phyloP scores from a whole-genome alignment of 2,888 invertebrate species.

The Podabrus alpinus region DNA sequence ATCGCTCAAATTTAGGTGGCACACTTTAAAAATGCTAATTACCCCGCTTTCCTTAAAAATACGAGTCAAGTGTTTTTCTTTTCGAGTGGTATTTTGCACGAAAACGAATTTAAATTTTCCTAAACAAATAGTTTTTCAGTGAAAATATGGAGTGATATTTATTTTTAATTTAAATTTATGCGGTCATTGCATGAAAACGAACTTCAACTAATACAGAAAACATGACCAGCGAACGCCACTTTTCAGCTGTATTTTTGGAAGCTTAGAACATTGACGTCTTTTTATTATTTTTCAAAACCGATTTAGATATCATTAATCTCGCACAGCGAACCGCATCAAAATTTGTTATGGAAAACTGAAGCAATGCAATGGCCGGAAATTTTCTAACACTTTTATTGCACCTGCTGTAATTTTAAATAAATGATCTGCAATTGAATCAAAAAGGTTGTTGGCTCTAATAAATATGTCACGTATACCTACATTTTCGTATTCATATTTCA shows the following conservation, averaged over 20 bases:
- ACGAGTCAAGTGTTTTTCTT: background rate
- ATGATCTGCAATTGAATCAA: slow-evolving; percentile 11
- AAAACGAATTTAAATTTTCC: background rate
- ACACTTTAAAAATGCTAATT: slow-evolving; percentile 1
- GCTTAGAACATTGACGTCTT: background rate
- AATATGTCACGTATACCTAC: slow-evolving; percentile 7
- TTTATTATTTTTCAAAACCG: slow-evolving; percentile 2
- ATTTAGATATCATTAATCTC: slow-evolving; percentile 2
- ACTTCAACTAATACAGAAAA: background rate
- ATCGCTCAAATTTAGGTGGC: background rate
- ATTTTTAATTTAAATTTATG: background rate
- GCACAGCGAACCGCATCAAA: slow-evolving; percentile 2
- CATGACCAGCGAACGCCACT: background rate
- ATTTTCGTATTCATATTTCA: background rate
- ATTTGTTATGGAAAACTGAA: slow-evolving; percentile 5
- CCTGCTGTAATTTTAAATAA: slow-evolving; percentile 12
- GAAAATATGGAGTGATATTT: background rate
- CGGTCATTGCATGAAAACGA: background rate
- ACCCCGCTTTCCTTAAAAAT: background rate
- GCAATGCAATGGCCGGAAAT: slow-evolving; percentile 5
- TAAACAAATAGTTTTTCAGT: background rate
- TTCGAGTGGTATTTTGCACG: background rate
- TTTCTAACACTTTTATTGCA: slow-evolving; percentile 11
- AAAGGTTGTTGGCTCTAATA: slow-evolving; percentile 16
- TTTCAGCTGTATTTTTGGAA: background rate